phyloP scores from a whole-genome alignment of 2,113 vertebrate species.

The Pygoscelis antarcticus region DNA sequence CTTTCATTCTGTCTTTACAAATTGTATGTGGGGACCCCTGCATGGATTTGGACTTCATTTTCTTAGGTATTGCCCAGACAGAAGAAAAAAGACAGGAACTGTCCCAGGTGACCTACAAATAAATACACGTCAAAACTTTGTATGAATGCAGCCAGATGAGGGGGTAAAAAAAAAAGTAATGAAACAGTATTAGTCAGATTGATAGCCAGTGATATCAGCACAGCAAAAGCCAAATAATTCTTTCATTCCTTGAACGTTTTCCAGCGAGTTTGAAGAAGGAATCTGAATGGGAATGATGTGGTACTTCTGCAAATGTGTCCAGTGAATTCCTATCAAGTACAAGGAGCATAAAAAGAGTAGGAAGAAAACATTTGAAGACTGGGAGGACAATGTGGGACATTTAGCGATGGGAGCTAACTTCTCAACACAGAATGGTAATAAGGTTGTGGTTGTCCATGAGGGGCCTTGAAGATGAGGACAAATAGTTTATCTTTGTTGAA shows the following conservation, averaged over 20 bases:
- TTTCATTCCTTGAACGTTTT: background rate
- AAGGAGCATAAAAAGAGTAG: background rate
- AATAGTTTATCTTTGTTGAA: background rate
- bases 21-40: accelerated
- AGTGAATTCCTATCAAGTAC: background rate
- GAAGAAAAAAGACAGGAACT: background rate
- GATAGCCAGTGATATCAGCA: background rate
- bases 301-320: background rate
- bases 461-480: background rate
- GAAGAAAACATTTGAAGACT: background rate
- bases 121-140: background rate
- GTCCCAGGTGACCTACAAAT: background rate
- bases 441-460: background rate
- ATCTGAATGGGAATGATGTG: background rate
- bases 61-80: background rate
- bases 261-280: background rate
- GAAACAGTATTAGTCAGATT: background rate
- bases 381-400: background rate
- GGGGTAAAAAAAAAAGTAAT: background rate
- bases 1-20: background rate
- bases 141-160: background rate
- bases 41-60: background rate
- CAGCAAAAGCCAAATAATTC: background rate
- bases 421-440: background rate
- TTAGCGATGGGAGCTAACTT: background rate